Evolutionary conservation across 2,113 vertebrate genomes (phyloP).

Genomic region (Hyla sarda): DNA sequence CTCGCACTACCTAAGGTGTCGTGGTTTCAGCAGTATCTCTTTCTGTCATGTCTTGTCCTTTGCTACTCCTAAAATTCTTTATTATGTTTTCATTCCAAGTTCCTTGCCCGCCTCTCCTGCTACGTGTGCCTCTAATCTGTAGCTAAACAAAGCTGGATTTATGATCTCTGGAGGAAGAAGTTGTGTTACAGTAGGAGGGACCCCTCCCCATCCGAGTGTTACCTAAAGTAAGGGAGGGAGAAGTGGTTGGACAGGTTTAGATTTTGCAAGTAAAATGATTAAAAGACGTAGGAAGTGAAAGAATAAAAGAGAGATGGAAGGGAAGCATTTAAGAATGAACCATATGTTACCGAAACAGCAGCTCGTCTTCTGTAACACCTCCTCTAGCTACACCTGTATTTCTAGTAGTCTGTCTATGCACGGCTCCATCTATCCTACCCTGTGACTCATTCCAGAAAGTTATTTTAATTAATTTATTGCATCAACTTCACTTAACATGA

Average conservation of each 20-base stretch:
- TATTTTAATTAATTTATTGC: neutral
- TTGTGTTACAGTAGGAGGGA: conserved; percentile 47
- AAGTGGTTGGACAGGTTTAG: conserved; percentile 57
- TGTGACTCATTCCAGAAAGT: neutral
- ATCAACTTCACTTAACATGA: neutral
- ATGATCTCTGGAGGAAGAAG: conserved; percentile 48
- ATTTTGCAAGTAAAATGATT: conserved; percentile 37
- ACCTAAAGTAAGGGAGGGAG: conserved; percentile 11
- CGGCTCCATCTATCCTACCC: neutral
- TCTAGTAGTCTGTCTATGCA: neutral
- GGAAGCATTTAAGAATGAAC: neutral
- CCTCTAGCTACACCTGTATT: neutral
- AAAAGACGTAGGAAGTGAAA: conserved; percentile 34
- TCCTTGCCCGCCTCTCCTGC: conserved; percentile 31
- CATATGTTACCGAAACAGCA: conserved; percentile 47
- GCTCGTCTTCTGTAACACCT: neutral
- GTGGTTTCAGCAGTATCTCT: neutral
- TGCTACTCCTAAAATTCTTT: neutral
- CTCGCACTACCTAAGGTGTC: neutral
- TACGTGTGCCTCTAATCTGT: conserved; percentile 54
- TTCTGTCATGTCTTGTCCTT: neutral
- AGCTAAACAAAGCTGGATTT: conserved; percentile 57
- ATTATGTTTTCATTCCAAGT: conserved; percentile 6
- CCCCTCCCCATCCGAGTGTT: neutral
- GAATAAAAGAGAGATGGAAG: neutral